Percentiles rank a stretch among this genome's conserved stretches.
Conservation (phyloP, 2,888 invertebrate genomes). For the Panopea generosa region DNA sequence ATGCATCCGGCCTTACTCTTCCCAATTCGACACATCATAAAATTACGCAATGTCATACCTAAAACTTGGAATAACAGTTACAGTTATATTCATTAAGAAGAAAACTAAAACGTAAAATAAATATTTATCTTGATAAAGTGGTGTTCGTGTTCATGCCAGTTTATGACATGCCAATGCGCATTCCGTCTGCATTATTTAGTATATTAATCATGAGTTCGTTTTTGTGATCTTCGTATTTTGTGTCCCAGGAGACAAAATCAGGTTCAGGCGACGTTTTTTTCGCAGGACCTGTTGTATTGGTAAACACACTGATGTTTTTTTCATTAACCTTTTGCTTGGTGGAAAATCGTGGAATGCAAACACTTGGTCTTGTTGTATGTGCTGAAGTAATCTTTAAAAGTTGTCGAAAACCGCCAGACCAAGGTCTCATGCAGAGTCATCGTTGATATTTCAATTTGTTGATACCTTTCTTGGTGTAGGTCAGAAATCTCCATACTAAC, state of each 20-base stretch:
- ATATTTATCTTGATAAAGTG: no score
- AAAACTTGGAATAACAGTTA: no score
- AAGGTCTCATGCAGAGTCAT: not conserved
- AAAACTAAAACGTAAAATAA: no score
- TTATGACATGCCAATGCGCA: no score
- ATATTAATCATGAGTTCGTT: not conserved
- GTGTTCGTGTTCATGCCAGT: no score
- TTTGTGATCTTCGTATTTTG: conserved; percentile 1
- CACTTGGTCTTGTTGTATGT: not conserved
- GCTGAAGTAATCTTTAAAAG: not conserved
- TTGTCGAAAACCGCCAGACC: not conserved
- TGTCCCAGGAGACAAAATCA: not conserved
- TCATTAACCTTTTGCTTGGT: not conserved
- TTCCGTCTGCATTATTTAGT: no score
- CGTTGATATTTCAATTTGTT: not conserved
- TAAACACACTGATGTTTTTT: not conserved
- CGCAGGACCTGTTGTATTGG: conserved; percentile 1
- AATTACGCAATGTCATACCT: no score
- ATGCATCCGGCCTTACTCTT: no score
- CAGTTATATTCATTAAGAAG: no score
- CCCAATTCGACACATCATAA: no score
- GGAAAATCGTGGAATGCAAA: conserved; percentile 1
- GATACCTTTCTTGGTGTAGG: conserved; percentile 2
- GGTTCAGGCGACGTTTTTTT: conserved; percentile 5
- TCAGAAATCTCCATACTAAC: not conserved